A percentile compares a stretch with the other conserved stretches of the same genome.
These are phyloP conservation scores for Zootoca vivipara DNA, from an alignment of 2,113 vertebrate species.

Conservation along the genomic window DNA sequence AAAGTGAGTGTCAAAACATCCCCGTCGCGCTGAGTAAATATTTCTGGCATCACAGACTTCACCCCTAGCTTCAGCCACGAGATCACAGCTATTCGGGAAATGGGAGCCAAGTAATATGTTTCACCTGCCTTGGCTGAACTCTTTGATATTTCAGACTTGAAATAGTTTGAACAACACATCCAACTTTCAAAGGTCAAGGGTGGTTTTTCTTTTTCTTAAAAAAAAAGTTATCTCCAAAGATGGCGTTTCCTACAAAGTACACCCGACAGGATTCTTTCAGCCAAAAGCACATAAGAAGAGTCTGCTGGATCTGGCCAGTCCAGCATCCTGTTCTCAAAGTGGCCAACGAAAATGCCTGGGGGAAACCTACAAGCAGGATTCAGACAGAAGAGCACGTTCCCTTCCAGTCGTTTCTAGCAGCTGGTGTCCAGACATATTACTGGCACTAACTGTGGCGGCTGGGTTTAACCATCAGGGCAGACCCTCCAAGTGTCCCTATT, in stretches of 20 bases:
- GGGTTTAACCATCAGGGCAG: no score
- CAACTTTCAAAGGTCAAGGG: neutral
- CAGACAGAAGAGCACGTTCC: no score
- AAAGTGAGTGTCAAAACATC: neutral
- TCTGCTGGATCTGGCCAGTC: no score
- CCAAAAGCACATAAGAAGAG: no score
- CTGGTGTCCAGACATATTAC: no score
- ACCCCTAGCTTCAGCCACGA: neutral
- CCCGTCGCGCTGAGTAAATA: neutral
- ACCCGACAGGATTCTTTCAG: neutral
- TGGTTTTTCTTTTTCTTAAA: neutral
- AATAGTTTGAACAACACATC: neutral
- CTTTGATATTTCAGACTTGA: slow-evolving; percentile 1
- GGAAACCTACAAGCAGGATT: no score
- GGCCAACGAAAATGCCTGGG: no score
- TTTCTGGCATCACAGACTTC: neutral
- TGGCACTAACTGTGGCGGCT: no score
- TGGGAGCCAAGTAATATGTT: neutral
- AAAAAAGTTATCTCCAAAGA: no score
- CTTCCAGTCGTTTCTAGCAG: no score
- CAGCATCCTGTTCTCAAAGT: no score
- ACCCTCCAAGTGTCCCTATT: no score
- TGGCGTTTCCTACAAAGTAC: neutral
- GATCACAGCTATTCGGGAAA: neutral
- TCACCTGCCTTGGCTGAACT: neutral